These are phyloP conservation scores for Apus apus DNA, from an alignment of 2,113 vertebrate genomes.

Conservation along the genomic window DNA sequence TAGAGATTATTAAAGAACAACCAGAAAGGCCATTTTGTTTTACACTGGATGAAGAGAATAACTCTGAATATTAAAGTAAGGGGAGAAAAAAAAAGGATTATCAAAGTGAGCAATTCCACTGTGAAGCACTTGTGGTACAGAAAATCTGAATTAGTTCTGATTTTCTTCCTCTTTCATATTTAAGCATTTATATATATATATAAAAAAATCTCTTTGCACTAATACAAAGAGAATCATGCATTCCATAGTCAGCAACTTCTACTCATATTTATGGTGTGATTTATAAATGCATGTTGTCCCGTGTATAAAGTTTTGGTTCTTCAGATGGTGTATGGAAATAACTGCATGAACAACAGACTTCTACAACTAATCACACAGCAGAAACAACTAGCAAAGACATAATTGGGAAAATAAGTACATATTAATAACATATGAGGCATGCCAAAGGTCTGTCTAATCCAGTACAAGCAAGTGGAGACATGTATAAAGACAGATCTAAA, in stretches of 20 bases:
- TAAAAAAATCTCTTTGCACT: neutral
- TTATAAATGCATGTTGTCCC: neutral
- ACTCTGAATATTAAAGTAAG: neutral
- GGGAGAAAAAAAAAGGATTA: accelerated
- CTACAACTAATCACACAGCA: neutral
- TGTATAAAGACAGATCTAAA: neutral
- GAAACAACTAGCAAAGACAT: neutral
- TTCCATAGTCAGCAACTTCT: neutral
- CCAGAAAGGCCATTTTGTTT: neutral
- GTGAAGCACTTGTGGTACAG: neutral
- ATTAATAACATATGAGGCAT: neutral
- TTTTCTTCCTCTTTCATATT: neutral
- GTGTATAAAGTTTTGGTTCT: neutral
- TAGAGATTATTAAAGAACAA: neutral
- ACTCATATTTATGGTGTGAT: neutral
- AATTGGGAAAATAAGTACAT: neutral
- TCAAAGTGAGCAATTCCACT: neutral
- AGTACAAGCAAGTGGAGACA: accelerated
- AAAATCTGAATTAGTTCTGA: neutral
- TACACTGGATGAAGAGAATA: neutral
- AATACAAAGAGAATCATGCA: neutral
- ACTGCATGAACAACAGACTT: neutral
- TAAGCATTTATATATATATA: neutral
- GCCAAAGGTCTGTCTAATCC: neutral
- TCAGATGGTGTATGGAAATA: neutral